Evolutionary conservation across 1,140 invertebrate genomes (phyloP).

Genomic region (Prorops nasuta): DNA sequence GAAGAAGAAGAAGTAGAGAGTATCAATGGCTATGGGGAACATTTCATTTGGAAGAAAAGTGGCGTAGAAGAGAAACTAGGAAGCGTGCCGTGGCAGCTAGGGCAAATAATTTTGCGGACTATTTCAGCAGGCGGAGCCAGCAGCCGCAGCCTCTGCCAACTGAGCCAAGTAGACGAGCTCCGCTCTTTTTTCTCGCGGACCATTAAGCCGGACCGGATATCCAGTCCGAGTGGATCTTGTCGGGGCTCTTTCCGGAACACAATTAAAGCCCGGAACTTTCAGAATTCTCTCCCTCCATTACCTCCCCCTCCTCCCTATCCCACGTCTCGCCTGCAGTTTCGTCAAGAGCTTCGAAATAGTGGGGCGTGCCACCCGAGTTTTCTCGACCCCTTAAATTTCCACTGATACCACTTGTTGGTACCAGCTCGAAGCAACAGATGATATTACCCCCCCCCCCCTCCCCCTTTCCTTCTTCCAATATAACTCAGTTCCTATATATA

Average conservation of each 20-base stretch:
- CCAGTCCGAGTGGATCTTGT: slow-evolving; percentile 26
- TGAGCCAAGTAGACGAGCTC: not conserved
- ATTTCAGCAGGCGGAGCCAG: too few relatives aligned
- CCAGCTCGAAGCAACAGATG: slow-evolving; percentile 44
- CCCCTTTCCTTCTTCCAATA: too few relatives aligned
- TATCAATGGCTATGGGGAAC: too few relatives aligned
- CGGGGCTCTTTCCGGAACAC: slow-evolving; percentile 28
- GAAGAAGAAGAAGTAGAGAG: too few relatives aligned
- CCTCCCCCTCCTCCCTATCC: too few relatives aligned
- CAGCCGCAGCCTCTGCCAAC: not conserved
- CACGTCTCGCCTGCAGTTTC: too few relatives aligned
- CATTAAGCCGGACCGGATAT: slow-evolving; percentile 28
- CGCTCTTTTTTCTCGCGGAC: slow-evolving; percentile 17
- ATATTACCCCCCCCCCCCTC: slow-evolving; percentile 25
- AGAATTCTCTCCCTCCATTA: slow-evolving; percentile 8
- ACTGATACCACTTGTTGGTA: slow-evolving; percentile 46
- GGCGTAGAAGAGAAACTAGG: too few relatives aligned
- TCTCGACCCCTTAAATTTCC: slow-evolving; percentile 45
- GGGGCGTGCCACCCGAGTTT: slow-evolving; percentile 17
- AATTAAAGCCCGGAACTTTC: slow-evolving; percentile 29
- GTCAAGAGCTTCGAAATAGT: too few relatives aligned
- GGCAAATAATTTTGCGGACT: too few relatives aligned
- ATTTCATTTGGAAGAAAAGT: too few relatives aligned
- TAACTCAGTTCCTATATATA: too few relatives aligned
- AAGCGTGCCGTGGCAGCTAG: too few relatives aligned